A percentile compares a stretch with the other conserved stretches of the same genome.
phyloP scores from a whole-genome alignment of 2,888 invertebrate species.

The Rutpela maculata region DNA sequence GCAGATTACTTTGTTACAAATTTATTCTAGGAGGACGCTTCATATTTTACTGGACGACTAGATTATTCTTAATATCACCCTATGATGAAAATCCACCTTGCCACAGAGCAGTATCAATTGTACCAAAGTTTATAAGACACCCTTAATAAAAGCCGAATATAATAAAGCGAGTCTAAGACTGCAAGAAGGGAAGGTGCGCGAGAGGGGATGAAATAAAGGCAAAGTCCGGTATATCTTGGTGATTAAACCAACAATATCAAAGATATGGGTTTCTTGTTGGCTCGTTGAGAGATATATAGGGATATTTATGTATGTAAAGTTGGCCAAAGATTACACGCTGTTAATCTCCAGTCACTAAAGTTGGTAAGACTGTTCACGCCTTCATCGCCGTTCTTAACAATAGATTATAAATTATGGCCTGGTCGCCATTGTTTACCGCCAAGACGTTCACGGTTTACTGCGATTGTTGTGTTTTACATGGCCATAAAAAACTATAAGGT shows the following conservation, averaged over 20 bases:
- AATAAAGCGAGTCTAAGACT: slow-evolving; percentile 55
- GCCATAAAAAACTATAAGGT: slow-evolving; percentile 52
- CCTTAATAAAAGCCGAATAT: slow-evolving; percentile 57
- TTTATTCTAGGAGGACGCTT: background rate
- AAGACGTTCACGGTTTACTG: slow-evolving; percentile 56
- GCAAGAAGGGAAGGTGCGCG: slow-evolving; percentile 36
- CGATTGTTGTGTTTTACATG: slow-evolving; percentile 52
- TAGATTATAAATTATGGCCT: slow-evolving; percentile 70
- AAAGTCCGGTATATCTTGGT: slow-evolving; percentile 65
- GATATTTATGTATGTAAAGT: slow-evolving; percentile 73
- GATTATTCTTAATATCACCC: slow-evolving; percentile 9
- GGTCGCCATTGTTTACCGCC: slow-evolving; percentile 63
- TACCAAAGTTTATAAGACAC: slow-evolving; percentile 57
- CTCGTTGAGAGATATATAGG: slow-evolving; percentile 67
- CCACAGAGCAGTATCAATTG: slow-evolving; percentile 53
- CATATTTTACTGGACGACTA: background rate
- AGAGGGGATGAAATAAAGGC: slow-evolving; percentile 60
- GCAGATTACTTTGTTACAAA: background rate
- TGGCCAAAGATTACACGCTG: slow-evolving; percentile 72
- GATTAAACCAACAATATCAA: slow-evolving; percentile 71
- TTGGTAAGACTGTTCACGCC: slow-evolving; percentile 70
- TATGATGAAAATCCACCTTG: slow-evolving; percentile 27
- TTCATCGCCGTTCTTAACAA: slow-evolving; percentile 66
- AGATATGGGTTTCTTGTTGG: slow-evolving; percentile 70
- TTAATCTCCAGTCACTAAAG: slow-evolving; percentile 71